Evolutionary conservation across 2,797 vertebrate genomes (phyloP).

Genomic region (Coregonus ussuriensis): DNA sequence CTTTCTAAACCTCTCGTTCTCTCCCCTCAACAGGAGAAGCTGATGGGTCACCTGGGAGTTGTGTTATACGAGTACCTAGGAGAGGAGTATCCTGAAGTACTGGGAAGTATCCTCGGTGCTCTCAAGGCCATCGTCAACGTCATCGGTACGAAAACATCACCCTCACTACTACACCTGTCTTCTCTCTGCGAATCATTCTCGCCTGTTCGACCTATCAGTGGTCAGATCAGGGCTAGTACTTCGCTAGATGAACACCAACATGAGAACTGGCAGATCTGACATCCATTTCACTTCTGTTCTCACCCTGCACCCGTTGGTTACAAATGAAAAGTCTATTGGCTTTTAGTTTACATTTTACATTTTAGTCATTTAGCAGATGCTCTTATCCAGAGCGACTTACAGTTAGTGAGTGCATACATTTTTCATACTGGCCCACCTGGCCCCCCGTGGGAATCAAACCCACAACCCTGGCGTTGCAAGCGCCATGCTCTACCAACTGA

Average conservation of each 20-base stretch:
- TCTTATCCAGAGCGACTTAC: too few species aligned
- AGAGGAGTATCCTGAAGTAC: slow-evolving; percentile 97
- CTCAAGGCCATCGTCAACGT: slow-evolving; percentile 99
- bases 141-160: slow-evolving; percentile 81
- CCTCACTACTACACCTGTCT: too few species aligned
- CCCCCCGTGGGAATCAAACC: too few species aligned
- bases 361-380: too few species aligned
- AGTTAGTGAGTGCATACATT: too few species aligned
- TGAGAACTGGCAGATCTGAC: slow-evolving; percentile 58
- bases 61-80: slow-evolving; percentile 98
- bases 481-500: too few species aligned
- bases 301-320: slow-evolving; percentile 70
- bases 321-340: slow-evolving; percentile 29
- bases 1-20: background rate
- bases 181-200: slow-evolving; percentile 64
- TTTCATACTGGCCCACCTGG: too few species aligned
- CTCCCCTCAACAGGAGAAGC: slow-evolving; percentile 85
- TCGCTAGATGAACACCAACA: slow-evolving; percentile 68
- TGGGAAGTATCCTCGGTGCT: slow-evolving; percentile 97
- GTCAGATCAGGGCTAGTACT: slow-evolving; percentile 70
- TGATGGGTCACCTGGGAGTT: slow-evolving; percentile 99
- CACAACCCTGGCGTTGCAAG: too few species aligned
- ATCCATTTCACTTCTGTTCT: slow-evolving; percentile 56
- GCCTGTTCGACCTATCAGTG: slow-evolving; percentile 65
- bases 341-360: background rate